Evolutionary conservation across 1,140 invertebrate genomes (phyloP), one percentile per base, ranked within the genome.

Genomic region (Zaprionus africanus): DNA sequence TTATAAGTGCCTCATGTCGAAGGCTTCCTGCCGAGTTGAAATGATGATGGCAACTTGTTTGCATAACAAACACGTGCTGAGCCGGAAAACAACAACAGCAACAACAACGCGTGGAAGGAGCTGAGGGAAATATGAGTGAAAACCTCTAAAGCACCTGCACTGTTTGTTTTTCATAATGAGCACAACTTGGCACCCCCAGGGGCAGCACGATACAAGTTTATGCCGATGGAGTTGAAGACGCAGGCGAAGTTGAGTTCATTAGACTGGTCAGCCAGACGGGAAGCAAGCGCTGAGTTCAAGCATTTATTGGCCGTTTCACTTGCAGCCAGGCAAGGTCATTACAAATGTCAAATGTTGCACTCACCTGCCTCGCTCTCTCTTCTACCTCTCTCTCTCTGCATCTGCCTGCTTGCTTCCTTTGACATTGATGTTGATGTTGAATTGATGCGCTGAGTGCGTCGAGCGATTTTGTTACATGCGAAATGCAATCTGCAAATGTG

Each of bases 1-100:
- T 87, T 87, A 87, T 75, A 80, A 87, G 80, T 83, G 76, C 77
- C 68, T 66, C 78, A 83, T 83, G 80, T 83, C 80, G 83, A 87
- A 80, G 83, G 73, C 69, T 83, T 87, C 77, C 80, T 82, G 64
- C 51, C 61, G 53, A 65, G 82, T 36, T 56, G 60, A 69, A 81
- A 64, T 69, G 54, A 26, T 75, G 36, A 38, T 77, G 79, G 38
- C 80, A 75, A 62, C 77, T 87, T 83, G 84, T 88, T 87, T 82
- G 83, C 83, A 83, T 80, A 86, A 82, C 80, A 82, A 87, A 78
- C 82, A 86, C 68, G 82, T 72, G 70, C 24, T 22, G 17, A 54
- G 43, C 67, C 31, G 68, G 60, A 70, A 69, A 69, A 61, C 28
- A 38, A 22, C 31, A 61, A 57, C 26, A n/a, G 36, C 24, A 38